These are phyloP conservation scores for Siniperca knerii DNA, from an alignment of 2,113 vertebrate species.

Conservation along the genomic window DNA sequence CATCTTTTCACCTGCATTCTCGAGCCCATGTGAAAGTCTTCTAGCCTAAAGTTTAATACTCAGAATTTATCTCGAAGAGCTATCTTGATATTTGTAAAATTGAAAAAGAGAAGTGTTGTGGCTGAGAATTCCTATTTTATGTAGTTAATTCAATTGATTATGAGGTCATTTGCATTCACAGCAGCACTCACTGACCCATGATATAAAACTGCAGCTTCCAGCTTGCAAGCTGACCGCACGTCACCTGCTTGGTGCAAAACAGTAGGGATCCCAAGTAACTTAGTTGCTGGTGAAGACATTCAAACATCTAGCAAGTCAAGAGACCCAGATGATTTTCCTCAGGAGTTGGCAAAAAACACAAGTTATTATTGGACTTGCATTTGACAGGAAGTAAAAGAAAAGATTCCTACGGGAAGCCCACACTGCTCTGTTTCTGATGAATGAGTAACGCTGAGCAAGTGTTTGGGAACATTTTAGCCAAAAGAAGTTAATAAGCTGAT, in stretches of 20 bases:
- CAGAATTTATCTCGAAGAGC: neutral
- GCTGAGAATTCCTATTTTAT: neutral
- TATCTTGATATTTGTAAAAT: neutral
- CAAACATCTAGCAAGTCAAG: conserved; percentile 17
- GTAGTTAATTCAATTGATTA: neutral
- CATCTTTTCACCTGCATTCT: conserved; percentile 17
- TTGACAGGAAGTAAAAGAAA: conserved; percentile 12
- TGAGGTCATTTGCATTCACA: neutral
- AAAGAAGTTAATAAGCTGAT: neutral
- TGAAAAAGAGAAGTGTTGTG: neutral
- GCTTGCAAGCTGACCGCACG: neutral
- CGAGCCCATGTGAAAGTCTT: neutral
- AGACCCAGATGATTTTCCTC: conserved; percentile 11
- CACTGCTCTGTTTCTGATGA: neutral
- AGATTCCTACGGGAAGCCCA: neutral
- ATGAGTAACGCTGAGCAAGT: neutral
- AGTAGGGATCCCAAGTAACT: neutral
- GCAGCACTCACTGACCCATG: neutral
- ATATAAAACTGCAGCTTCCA: conserved; percentile 6
- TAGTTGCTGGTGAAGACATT: neutral
- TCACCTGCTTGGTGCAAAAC: conserved; percentile 5
- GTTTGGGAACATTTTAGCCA: neutral
- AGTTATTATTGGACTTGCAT: neutral
- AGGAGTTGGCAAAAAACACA: neutral
- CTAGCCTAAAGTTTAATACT: neutral